These are phyloP conservation scores for Gallinago stenura DNA, from an alignment of 2,797 vertebrate species.

Conservation along the genomic window DNA sequence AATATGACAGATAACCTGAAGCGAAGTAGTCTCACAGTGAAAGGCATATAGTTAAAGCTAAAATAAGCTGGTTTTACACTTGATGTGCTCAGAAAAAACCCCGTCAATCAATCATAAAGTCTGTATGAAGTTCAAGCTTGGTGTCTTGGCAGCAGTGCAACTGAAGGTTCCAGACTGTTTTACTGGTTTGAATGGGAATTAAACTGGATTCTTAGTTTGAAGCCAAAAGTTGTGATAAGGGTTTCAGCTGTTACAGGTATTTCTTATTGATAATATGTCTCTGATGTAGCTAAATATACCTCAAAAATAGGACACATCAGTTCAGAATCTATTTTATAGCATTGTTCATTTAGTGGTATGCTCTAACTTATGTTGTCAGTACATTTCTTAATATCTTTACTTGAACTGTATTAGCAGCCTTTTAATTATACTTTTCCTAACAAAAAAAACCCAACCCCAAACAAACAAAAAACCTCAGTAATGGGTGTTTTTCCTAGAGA, in stretches of 20 bases:
- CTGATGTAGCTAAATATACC: background rate
- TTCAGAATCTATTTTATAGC: background rate
- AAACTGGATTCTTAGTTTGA: background rate
- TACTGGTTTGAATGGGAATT: background rate
- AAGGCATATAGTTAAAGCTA: background rate
- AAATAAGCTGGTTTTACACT: background rate
- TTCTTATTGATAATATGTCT: background rate
- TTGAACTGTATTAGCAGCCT: background rate
- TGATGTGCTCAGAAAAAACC: background rate
- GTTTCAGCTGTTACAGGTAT: background rate
- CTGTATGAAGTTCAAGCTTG: background rate
- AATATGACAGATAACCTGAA: background rate
- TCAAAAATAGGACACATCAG: background rate
- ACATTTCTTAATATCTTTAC: background rate
- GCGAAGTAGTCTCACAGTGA: background rate
- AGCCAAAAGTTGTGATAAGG: background rate
- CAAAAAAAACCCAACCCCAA: background rate
- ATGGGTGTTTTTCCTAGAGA: background rate
- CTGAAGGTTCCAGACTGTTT: background rate
- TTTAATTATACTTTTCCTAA: background rate
- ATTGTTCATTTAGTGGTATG: background rate
- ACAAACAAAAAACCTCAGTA: background rate
- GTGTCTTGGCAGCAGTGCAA: background rate
- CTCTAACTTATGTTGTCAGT: background rate
- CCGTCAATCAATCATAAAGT: background rate